Conservation (phyloP, 2,113 vertebrate genomes). For the Connochaetes taurinus region DNA sequence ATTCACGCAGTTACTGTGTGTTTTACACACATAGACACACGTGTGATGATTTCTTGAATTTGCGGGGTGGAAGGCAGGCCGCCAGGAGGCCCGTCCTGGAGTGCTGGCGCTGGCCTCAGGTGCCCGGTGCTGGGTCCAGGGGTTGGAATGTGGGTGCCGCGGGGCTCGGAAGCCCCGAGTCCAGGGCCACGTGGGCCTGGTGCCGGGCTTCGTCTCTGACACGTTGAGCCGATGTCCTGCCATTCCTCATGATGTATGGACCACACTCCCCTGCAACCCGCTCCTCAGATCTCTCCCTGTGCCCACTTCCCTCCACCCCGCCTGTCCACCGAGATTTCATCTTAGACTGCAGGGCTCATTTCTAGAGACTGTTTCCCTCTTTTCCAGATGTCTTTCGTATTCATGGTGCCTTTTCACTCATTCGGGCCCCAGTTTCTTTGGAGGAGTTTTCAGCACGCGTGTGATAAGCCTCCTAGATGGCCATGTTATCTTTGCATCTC, state of each 20-base stretch:
- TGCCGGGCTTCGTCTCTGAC: rapidly evolving
- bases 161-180: not conserved
- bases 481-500: rapidly evolving
- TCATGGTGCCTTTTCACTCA: rapidly evolving
- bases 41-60: not conserved
- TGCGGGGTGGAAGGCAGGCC: not conserved
- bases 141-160: not conserved
- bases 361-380: not conserved
- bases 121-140: not conserved
- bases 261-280: too few species aligned
- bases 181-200: rapidly evolving
- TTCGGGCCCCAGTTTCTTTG: rapidly evolving
- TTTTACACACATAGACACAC: not conserved
- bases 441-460: not conserved
- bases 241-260: not conserved
- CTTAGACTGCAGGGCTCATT: not conserved
- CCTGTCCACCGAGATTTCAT: not conserved
- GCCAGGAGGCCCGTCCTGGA: not conserved
- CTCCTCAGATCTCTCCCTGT: not conserved
- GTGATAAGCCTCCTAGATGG: not conserved
- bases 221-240: not conserved
- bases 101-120: not conserved
- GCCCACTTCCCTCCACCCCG: not conserved
- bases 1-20: not conserved
- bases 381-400: not conserved